Evolutionary conservation across 2,888 invertebrate species (phyloP), one percentile per base, ranked within the genome.

Genomic region (Hartigia nigra): DNA sequence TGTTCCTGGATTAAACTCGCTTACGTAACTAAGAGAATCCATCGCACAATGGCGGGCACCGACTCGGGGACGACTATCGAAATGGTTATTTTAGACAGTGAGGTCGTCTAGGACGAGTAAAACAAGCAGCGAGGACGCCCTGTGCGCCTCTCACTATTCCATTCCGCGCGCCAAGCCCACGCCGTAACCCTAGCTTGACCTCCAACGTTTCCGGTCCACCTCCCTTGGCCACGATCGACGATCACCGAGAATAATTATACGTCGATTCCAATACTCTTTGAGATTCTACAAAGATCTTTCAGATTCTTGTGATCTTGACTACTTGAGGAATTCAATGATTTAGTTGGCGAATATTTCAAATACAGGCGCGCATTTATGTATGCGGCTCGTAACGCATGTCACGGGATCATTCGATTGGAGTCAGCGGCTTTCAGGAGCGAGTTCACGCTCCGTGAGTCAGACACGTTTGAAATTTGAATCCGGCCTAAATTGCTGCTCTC

Each of bases 51-150:
- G 81, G 81, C 79, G 82, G 75, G 75, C 69, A 55, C 72, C 32
- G 12, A 12, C 72, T 75, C 31, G 14, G 75, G 32, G 75, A 78
- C 84, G 84, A 84, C 81, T 86, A 84, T 87, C 85, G 85, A 89
- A 87, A 87, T 86, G 86, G 86, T 88, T 89, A 89, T 90, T 89
- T 90, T 89, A 85, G 88, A 87, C 87, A 84, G 84, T 88, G 86
- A 90, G 89, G 89, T 88, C 90, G 89, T 82, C 86, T 87, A 89
- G 89, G 89, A 88, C 88, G 87, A 86, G 88, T 88, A 86, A 89
- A 90, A 88, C 87, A 87, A 87, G 86, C 86, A 81, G 81, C 89
- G 90, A 89, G 90, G 89, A 89, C 89, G 83, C 82, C 87, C 86
- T 86, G 84, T 82, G 74, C 84, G 74, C 85, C 85, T 84, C 86